Base-by-base conservation (phyloP, 1,140 invertebrate genomes). In the Danaus melanippus region DNA sequence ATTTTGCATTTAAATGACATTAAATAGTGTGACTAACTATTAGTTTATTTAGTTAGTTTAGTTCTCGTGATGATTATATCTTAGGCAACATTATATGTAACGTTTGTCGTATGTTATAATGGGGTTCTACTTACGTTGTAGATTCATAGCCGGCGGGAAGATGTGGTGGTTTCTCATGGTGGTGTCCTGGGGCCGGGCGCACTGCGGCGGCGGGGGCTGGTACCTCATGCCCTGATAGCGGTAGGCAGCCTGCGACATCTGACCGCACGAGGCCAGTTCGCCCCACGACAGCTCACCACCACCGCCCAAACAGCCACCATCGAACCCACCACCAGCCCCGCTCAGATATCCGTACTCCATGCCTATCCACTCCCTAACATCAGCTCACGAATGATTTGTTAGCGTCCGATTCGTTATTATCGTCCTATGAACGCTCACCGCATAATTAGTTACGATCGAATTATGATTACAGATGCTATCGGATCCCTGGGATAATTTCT, bases 251-350 rank as follows among this genome's bases (percentile, higher is more conserved):
- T 93, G 92, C 51, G 92, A 93, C 92, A 96, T 95, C 87, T 96
- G 94, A 45, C 93, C 93, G 83, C 94, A 96, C 9, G 93, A 94
- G 17, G 93, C 92, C 60, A 95, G 88, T 79, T 96, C 94, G 17
- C 93, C 92, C 84, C 95, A 96, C 8, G 93, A 84, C 67, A 87
- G 71, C 63, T 87, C 84, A 17, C 82, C 82, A 54, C 80, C 74
- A 42, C 80, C 71, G 32, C 76, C 77, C 57, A 83, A 64, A 59
- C 84, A 86, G 46, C 76, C 74, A 45, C 79, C 71, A 7, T 86
- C 84, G 66, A 86, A 86, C 10, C 84, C 84, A 56, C 83, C 78
- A 53, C 82, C 79, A 12, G 84, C 79, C 42, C 84, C 83, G 71
- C 79, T 83, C 64, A 87, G 67, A 69, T 88, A 88, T 53, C 84